Base-by-base conservation (phyloP, 2,797 vertebrate genomes). In the Corythornis leucogaster region DNA sequence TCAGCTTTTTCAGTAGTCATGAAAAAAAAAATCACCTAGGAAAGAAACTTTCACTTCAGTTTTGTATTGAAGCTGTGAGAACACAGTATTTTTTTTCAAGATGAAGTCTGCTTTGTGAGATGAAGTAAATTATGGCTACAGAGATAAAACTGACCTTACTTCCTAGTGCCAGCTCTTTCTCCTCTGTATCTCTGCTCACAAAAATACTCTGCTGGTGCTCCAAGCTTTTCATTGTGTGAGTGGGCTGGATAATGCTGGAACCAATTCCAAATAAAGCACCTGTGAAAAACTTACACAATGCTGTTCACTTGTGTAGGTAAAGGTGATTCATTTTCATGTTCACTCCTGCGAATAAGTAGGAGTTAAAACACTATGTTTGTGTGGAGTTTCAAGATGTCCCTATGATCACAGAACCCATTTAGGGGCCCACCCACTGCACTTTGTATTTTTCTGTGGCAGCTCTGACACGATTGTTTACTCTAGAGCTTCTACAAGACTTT, bases 291-390 rank as follows among this genome's bases (percentile, higher is more conserved):
- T 62, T 81, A 48, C 3, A 69, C 40, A 55, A 0, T 55, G 26
- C n/a, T 79, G 40, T 79, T 86, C 59, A 21, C 40, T 76, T 68
- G 31, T 45, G 9, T 33, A 63, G 75, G 59, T 69, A 42, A 68
- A 87, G 46, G 43, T 80, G 89, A 85, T 88, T 91, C 12, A 64
- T 83, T 74, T 89, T 89, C 53, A 59, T 54, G 45, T 86, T 92
- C 51, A 20, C 30, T 81, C 19, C 74, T 86, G 63, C 38, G 43
- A 68, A 33, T 58, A 61, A 70, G 74, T 51, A 77, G 53, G 58
- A 81, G 53, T 82, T 80, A 70, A 92, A 86, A 87, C 81, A 86
- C 3, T 53, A 24, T 64, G 61, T 77, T 88, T 90, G 38, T 82
- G 21, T 28, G 70, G 79, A 66, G n/a, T 90, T 93, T 91, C 55